A percentile compares a stretch with the other conserved stretches of the same genome.
Evolutionary conservation across 1,140 invertebrate species (phyloP).

Genomic region (Diorhabda sublineata): DNA sequence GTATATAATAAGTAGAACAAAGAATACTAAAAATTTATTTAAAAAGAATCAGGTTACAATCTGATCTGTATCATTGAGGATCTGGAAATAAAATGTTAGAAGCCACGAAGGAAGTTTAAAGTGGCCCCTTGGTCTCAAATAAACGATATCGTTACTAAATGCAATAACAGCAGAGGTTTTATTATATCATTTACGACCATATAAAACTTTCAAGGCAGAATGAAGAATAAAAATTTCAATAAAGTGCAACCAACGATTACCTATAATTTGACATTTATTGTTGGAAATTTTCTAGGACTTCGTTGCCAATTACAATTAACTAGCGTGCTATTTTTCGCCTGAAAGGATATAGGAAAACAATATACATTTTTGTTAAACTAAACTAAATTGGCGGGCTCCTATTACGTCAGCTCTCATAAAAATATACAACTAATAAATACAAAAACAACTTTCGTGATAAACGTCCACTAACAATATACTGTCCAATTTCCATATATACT

Average conservation of each 20-base stretch:
- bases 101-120: background rate
- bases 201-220: conserved; percentile 9
- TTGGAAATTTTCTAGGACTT: conserved; percentile 6
- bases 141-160: conserved; percentile 8
- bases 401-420: too few species aligned
- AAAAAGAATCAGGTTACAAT: background rate
- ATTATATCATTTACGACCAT: conserved; percentile 12
- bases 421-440: too few species aligned
- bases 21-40: background rate
- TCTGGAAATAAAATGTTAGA: background rate
- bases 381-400: too few species aligned
- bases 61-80: background rate
- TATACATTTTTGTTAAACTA: too few species aligned
- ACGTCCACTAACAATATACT: too few species aligned
- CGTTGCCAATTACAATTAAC: conserved; percentile 12
- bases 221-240: conserved; percentile 12
- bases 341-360: too few species aligned
- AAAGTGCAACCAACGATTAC: conserved; percentile 4
- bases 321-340: too few species aligned
- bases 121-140: conserved; percentile 4
- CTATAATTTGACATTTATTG: conserved; percentile 14
- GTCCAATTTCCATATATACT: too few species aligned
- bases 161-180: conserved; percentile 8
- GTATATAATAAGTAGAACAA: background rate
- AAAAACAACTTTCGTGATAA: too few species aligned